phyloP scores from a whole-genome alignment of 2,888 invertebrate genomes.

The Dasypogon diadema region DNA sequence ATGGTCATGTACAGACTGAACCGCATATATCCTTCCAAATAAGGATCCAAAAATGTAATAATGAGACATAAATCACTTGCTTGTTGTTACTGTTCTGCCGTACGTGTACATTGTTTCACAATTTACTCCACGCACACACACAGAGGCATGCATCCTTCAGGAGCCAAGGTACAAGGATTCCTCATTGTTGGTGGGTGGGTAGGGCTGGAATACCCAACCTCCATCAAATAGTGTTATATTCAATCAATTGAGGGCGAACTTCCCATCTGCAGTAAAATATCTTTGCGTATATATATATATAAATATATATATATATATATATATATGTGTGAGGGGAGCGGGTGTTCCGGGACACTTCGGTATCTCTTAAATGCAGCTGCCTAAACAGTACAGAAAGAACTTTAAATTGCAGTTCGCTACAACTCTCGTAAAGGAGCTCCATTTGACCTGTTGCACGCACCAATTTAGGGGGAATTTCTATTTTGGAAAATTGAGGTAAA shows the following conservation, averaged over 20 bases:
- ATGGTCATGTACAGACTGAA: not conserved
- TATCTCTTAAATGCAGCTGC: not conserved
- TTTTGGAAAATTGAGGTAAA: not conserved
- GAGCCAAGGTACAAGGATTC: not conserved
- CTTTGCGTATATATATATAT: not conserved
- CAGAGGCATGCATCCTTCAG: not conserved
- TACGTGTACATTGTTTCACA: constrained; percentile 44
- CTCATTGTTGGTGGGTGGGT: not conserved
- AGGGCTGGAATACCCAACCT: not conserved
- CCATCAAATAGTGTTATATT: constrained; percentile 13
- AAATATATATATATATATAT: no score
- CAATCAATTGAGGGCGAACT: constrained; percentile 24
- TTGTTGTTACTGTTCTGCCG: constrained; percentile 43
- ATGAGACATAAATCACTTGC: constrained; percentile 57
- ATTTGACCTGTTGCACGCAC: not conserved
- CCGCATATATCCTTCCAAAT: constrained; percentile 53
- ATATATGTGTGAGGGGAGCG: not conserved
- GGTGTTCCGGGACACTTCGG: not conserved
- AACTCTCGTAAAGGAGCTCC: not conserved
- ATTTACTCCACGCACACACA: constrained; percentile 21
- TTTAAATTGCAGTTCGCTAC: not conserved
- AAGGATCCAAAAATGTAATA: constrained; percentile 57
- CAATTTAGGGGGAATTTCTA: not conserved
- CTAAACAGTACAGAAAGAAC: not conserved
- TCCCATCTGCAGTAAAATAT: not conserved